Conservation (phyloP, 2,113 vertebrate genomes). For the Enhydra lutris region DNA sequence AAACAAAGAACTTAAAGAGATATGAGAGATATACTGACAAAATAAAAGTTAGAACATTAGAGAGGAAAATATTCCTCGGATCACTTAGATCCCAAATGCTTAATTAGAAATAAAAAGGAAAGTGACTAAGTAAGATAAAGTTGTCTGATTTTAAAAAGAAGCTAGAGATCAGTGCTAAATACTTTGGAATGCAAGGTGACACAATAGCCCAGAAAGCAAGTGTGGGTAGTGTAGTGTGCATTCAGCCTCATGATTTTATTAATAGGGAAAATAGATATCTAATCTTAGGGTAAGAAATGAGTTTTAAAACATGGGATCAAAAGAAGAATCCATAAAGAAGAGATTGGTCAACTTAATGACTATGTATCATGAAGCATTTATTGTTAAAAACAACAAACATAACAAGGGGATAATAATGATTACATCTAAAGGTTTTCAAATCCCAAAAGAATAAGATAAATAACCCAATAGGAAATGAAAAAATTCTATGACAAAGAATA, state of each 20-base stretch:
- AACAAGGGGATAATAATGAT: not conserved
- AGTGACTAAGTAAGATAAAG: slow-evolving; percentile 41
- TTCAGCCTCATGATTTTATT: not conserved
- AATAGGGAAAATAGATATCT: not conserved
- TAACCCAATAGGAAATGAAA: not conserved
- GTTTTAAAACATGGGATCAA: not conserved
- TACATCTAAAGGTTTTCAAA: not conserved
- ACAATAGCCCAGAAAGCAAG: not conserved
- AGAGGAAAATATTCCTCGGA: slow-evolving; percentile 53
- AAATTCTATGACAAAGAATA: not conserved
- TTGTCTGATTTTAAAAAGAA: slow-evolving; percentile 39
- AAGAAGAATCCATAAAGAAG: not conserved
- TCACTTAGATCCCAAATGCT: slow-evolving; percentile 51
- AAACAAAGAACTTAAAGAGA: slow-evolving; percentile 68
- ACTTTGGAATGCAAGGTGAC: not conserved
- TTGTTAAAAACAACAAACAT: not conserved
- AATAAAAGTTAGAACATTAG: slow-evolving; percentile 46
- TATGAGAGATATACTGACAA: slow-evolving; percentile 49
- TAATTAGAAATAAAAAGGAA: slow-evolving; percentile 62
- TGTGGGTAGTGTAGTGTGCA: not conserved
- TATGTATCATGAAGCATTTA: not conserved
- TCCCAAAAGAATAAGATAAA: not conserved
- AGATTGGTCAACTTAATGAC: not conserved
- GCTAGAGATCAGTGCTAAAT: not conserved
- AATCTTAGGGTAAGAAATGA: not conserved